Base-by-base conservation (phyloP, 2,113 vertebrate species). In the Peromyscus leucopus region DNA sequence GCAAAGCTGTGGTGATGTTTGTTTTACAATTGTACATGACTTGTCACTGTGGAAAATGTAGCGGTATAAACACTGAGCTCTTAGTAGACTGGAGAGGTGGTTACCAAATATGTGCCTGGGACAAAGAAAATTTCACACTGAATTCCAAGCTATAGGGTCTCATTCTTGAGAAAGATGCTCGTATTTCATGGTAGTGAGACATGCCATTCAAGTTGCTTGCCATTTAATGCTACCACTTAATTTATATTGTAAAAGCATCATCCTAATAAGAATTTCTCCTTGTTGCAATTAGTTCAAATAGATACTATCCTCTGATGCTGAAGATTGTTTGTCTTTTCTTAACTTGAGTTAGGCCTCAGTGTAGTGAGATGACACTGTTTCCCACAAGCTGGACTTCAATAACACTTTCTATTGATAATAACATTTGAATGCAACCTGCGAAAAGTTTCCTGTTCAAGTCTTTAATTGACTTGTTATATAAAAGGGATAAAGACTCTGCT, bases 41-140 rank as follows among this genome's bases (percentile, higher is more conserved):
- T 95, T 98, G 97, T 96, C 93, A 96, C 78, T 94, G 96, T 94
- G 78, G 94, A 97, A 95, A 98, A 97, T 88, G 84, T 76, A 84
- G n/a, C 89, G 28, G 74, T 79, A 95, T 91, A 97, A 97, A 96
- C 94, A 97, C 74, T n/a, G 61, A 95, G 86, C 84, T 87, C 94
- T 88, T 75, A 89, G 82, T 61, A 94, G 89, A 89, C 65, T 51
- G 76, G 91, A 98, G 91, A 94, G 46, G 74, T 59, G 96, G 89
- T 96, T 98, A 95, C 86, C 93, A 97, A 95, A 96, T 72, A 65
- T 83, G 57, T 97, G 42, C 48, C 72, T 79, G 61, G 74, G 90
- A 97, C 95, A 89, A 95, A 97, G 82, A 92, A 95, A 72, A 95
- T 93, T 95, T 97, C 91, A 96, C 79, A 94, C 83, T 85, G 36